Percentiles rank a stretch among this genome's conserved stretches.
phyloP scores from a whole-genome alignment of 1,140 invertebrate species.

The Ips typographus region DNA sequence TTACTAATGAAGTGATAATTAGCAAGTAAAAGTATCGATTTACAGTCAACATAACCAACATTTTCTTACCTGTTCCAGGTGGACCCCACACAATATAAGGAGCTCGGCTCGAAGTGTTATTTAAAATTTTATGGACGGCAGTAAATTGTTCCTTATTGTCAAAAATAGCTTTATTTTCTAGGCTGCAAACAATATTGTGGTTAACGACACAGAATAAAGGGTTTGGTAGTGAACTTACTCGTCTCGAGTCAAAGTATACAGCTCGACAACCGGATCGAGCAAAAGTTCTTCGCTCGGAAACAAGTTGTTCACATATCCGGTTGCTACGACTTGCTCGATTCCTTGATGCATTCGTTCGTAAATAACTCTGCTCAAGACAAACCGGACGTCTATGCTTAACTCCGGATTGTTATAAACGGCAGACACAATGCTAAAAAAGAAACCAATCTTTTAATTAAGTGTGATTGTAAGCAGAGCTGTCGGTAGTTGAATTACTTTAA shows the following conservation, averaged over 20 bases:
- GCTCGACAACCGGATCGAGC: background rate
- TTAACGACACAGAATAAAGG: no score
- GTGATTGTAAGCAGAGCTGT: background rate
- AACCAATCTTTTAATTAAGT: no score
- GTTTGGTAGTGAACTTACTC: conserved; percentile 26
- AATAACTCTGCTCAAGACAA: conserved; percentile 38
- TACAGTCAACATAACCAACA: background rate
- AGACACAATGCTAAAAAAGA: no score
- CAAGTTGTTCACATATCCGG: conserved; percentile 23
- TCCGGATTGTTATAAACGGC: conserved; percentile 9
- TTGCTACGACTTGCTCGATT: conserved; percentile 33
- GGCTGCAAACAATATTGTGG: conserved; percentile 9
- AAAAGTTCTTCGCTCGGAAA: conserved; percentile 32
- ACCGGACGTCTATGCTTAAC: conserved; percentile 41
- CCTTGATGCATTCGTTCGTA: conserved; percentile 44
- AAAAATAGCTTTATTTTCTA: conserved; percentile 71
- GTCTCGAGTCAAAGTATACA: background rate
- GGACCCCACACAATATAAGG: conserved; percentile 94
- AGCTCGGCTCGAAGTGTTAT: conserved; percentile 65
- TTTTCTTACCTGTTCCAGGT: conserved; percentile 81
- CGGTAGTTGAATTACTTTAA: no score
- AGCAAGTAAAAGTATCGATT: no score
- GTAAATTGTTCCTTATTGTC: conserved; percentile 73
- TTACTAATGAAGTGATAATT: no score
- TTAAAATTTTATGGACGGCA: conserved; percentile 78